Evolutionary conservation across 2,113 vertebrate species (phyloP).

Genomic region (Amphiprion ocellaris): DNA sequence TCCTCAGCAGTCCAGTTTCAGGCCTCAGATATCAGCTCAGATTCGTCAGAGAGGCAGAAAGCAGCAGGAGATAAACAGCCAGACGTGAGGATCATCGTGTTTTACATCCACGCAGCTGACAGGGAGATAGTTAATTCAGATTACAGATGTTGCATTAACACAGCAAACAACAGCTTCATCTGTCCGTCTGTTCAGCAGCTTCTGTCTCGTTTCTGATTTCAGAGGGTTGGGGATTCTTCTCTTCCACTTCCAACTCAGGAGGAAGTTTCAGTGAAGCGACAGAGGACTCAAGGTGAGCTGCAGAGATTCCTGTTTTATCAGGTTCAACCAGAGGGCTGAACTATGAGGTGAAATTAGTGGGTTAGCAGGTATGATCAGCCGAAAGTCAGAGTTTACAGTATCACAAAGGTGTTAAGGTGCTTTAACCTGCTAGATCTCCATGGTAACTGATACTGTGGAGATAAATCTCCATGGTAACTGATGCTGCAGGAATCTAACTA

Average conservation of each 20-base stretch:
- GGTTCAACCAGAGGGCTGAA: not conserved
- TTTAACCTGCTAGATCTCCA: too few species aligned
- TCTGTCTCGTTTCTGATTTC: constrained; percentile 41
- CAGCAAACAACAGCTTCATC: constrained; percentile 16
- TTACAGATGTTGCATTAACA: constrained; percentile 15
- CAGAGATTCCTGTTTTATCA: not conserved
- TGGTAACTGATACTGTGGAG: too few species aligned
- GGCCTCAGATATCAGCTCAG: constrained; percentile 31
- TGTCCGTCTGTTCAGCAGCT: not conserved
- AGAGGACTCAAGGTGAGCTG: constrained; percentile 77
- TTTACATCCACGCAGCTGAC: constrained; percentile 24
- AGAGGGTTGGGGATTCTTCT: constrained; percentile 68
- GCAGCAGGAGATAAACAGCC: constrained; percentile 36
- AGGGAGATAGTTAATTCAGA: constrained; percentile 23
- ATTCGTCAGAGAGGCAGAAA: constrained; percentile 26
- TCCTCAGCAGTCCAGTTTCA: constrained; percentile 29
- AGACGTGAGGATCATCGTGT: constrained; percentile 47
- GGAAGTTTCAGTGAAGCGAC: constrained; percentile 75
- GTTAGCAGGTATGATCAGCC: too few species aligned
- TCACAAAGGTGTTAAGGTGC: too few species aligned
- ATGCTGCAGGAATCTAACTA: too few species aligned
- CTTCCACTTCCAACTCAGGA: constrained; percentile 78
- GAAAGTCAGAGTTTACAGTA: too few species aligned
- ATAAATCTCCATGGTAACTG: too few species aligned
- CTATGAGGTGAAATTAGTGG: too few species aligned